phyloP scores from a whole-genome alignment of 2,797 vertebrate genomes.

The Melanotaenia nigrans region DNA sequence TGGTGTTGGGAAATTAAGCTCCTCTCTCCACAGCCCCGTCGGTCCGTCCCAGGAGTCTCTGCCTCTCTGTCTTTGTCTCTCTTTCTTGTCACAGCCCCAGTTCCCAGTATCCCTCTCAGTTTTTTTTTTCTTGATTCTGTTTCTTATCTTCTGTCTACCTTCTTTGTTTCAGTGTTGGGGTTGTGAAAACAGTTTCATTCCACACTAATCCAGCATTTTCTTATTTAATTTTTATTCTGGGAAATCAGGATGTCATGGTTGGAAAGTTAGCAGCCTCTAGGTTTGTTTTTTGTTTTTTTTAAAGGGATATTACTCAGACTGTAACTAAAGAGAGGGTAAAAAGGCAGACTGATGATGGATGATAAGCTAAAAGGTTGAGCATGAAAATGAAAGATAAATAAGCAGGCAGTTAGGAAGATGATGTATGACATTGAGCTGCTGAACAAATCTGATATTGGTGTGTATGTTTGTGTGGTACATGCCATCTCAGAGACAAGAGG shows the following conservation, averaged over 20 bases:
- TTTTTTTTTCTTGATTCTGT: constrained; percentile 21
- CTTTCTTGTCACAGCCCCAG: constrained; percentile 34
- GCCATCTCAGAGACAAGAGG: constrained; percentile 65
- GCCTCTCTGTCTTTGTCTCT: constrained; percentile 66
- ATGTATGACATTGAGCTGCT: constrained; percentile 72
- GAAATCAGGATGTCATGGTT: constrained; percentile 28
- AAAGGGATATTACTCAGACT: constrained; percentile 9
- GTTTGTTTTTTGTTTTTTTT: background rate
- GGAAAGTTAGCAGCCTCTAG: constrained; percentile 6
- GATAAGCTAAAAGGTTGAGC: constrained; percentile 5
- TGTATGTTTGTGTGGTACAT: constrained; percentile 63
- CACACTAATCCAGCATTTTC: constrained; percentile 15
- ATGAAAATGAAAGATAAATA: constrained; percentile 23
- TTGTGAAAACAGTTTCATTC: constrained; percentile 21
- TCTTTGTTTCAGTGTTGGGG: constrained; percentile 29
- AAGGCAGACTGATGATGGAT: background rate
- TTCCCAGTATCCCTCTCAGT: constrained; percentile 36
- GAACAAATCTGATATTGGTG: constrained; percentile 53
- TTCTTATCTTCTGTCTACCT: constrained; percentile 36
- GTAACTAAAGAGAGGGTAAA: constrained; percentile 23
- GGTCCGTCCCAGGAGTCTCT: constrained; percentile 78
- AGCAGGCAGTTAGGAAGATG: constrained; percentile 6
- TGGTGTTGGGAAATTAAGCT: constrained; percentile 92
- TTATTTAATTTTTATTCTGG: background rate
- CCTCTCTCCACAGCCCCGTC: constrained; percentile 84